Percentiles rank a stretch among this genome's conserved stretches.
phyloP scores from a whole-genome alignment of 2,797 vertebrate species.

The Clarias platycephalus region DNA sequence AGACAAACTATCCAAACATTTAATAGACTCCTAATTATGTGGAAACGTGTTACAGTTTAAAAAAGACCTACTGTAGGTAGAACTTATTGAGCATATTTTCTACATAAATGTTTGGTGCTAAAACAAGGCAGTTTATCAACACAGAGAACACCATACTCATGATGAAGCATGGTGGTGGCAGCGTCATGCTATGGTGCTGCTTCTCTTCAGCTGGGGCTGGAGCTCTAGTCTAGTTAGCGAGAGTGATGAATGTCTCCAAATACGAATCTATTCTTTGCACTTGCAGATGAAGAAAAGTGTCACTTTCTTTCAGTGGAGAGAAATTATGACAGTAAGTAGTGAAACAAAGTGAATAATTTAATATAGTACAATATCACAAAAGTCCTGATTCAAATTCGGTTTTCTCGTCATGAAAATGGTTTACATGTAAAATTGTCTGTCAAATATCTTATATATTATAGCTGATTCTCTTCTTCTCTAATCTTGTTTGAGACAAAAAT shows the following conservation, averaged over 20 bases:
- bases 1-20: background rate
- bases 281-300: too few relatives aligned
- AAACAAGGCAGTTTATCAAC: background rate
- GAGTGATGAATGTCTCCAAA: too few relatives aligned
- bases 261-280: too few relatives aligned
- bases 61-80: background rate
- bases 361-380: slow-evolving; percentile 18
- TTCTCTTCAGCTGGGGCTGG: too few relatives aligned
- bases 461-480: background rate
- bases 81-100: background rate
- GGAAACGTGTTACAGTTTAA: background rate
- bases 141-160: background rate
- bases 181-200: too few relatives aligned
- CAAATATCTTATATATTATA: background rate
- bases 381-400: background rate
- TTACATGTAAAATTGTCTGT: slow-evolving; percentile 2
- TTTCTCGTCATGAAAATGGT: background rate
- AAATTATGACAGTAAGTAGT: background rate
- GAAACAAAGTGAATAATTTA: background rate
- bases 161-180: background rate
- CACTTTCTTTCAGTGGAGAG: background rate
- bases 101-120: background rate
- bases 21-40: background rate
- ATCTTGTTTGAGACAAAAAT: background rate
- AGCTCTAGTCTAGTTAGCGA: too few relatives aligned